Percentiles rank a stretch among this genome's conserved stretches.
phyloP scores from a whole-genome alignment of 2,888 invertebrate species.

The Agrochola lota region DNA sequence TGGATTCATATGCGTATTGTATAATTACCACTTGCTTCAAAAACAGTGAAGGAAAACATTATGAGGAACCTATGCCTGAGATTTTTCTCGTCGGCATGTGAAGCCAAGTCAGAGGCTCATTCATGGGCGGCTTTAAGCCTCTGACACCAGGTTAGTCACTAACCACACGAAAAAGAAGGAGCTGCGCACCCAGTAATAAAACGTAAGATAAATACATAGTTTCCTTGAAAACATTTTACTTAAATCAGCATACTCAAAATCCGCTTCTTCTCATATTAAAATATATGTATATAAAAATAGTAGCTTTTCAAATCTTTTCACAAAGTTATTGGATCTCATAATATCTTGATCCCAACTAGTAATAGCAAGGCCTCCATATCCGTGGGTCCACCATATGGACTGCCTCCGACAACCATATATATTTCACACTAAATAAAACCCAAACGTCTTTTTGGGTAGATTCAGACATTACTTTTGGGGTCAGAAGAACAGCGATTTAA shows the following conservation, averaged over 20 bases:
- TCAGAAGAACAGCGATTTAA: slow-evolving; percentile 21
- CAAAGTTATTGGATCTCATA: slow-evolving; percentile 34
- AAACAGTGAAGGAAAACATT: too few species aligned
- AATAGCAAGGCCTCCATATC: slow-evolving; percentile 26
- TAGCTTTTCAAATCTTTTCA: slow-evolving; percentile 17
- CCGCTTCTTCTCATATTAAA: not conserved
- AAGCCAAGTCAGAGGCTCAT: too few species aligned
- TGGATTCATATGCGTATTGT: too few species aligned
- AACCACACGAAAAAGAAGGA: too few species aligned
- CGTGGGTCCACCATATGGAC: slow-evolving; percentile 29
- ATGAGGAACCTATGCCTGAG: too few species aligned
- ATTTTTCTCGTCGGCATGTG: too few species aligned
- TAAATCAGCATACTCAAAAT: not conserved
- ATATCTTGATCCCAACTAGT: slow-evolving; percentile 34
- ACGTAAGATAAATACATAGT: not conserved
- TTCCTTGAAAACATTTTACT: not conserved
- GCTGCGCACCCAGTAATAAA: not conserved
- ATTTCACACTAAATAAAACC: slow-evolving; percentile 68
- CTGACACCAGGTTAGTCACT: too few species aligned
- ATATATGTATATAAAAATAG: not conserved
- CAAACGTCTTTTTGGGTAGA: slow-evolving; percentile 60
- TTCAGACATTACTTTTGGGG: slow-evolving; percentile 52
- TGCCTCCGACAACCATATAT: slow-evolving; percentile 57
- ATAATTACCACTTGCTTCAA: too few species aligned
- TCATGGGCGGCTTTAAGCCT: too few species aligned